Evolutionary conservation across 2,888 invertebrate species (phyloP), one percentile per base, ranked within the genome.

Genomic region (Pocota personata): DNA sequence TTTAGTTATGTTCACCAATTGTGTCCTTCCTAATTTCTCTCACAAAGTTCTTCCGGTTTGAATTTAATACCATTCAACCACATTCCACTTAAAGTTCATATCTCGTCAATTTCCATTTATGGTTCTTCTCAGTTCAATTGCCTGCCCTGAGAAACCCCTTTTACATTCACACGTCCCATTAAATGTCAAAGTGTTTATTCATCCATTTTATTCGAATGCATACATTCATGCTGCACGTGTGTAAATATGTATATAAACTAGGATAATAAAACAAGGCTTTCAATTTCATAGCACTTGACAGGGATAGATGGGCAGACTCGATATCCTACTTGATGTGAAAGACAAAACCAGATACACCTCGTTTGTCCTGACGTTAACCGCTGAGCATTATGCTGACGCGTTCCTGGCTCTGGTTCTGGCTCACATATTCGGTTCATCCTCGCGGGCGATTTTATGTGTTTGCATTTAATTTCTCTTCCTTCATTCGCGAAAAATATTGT

Each of bases 381-480:
- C 58, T 27, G 12, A 72, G 46, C 66, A 62, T 78, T 75, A 50
- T 69, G 50, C 86, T 76, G 77, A 77, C 82, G 71, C 76, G 55
- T 76, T 72, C 37, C 30, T 32, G 27, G 52, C 37, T 46, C 73
- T 48, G 48, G 24, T 12, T 32, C 40, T 50, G 43, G 43, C 46
- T 69, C 78, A 73, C 64, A 77, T 71, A 62, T 76, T 77, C 55
- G 73, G 66, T 86, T 86, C 24, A 82, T 86, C 60, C 86, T 86
- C 62, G 82, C 76, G 76, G 80, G 86, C 76, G 76, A 77, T 86
- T 86, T 77, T 82, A 86, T 86, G 67, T 86, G 82, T 82, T 86
- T 86, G 86, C 82, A 86, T 86, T 86, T 86, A 86, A 86, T 86
- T 86, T 86, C 86, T 72, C 82, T 48, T 75, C 66, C 76, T 72